Base-by-base conservation (phyloP, 2,113 vertebrate genomes). In the Oxyruncus cristatus region DNA sequence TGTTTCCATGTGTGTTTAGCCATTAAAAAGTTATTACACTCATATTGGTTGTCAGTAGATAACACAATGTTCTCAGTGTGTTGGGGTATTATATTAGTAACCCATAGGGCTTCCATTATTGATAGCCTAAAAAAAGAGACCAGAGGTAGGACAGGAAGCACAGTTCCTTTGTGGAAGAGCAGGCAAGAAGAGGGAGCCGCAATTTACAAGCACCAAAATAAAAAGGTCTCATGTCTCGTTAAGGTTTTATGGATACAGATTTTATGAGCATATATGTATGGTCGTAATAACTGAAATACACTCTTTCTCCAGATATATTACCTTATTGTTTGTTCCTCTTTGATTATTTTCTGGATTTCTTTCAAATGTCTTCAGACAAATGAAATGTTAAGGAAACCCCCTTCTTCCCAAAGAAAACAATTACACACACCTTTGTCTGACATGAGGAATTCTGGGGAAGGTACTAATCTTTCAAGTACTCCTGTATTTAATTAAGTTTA, bases 11-110 rank as follows among this genome's bases (percentile, higher is more conserved):
- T 88, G 77, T 88, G 71, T 63, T 88, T 59, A 70, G 28, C 63
- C 50, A 88, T 94, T 94, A 93, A 92, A 90, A 90, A 79, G 82
- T 80, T 71, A 86, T 92, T 92, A 70, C 1, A 1, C 14, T 89
- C 28, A 23, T 28, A n/a, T 17, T 83, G 55, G 42, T n/a, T 80
- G 42, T 85, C 65, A 77, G 44, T n/a, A 17, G 19, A 74, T 55
- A 71, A 39, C 42, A 77, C 75, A 63, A 55, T 21, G 85, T 33
- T 74, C 67, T 79, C 9, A 22, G 21, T 71, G 79, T 74, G 59
- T 39, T 42, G 39, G 17, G 49, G 12, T 59, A 37, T 58, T 59
- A 11, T 11, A 39, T 56, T 62, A 49, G 30, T 11, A 71, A 85
- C 41, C 56, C 62, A 26, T 14, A 53, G 56, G 22, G 39, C 15